phyloP scores from a whole-genome alignment of 1,140 invertebrate species.

The Nomia melanderi region DNA sequence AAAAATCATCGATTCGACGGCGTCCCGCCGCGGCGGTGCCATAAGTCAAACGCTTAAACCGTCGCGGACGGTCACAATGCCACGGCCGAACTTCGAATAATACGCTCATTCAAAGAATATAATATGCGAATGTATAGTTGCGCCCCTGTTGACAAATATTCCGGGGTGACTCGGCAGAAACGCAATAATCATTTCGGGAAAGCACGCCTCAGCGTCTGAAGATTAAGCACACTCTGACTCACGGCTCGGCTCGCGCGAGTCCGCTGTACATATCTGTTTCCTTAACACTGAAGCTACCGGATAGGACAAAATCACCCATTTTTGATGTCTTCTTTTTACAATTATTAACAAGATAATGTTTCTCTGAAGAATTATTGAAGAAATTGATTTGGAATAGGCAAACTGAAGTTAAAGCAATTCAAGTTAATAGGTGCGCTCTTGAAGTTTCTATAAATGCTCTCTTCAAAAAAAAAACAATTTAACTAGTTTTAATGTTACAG shows the following conservation, averaged over 20 bases:
- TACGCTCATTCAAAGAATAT: neutral
- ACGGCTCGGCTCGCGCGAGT: neutral
- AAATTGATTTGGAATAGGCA: too few relatives aligned
- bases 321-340: too few relatives aligned
- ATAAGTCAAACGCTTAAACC: conserved; percentile 49
- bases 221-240: neutral
- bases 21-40: conserved; percentile 22
- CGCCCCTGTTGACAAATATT: conserved; percentile 34
- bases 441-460: too few relatives aligned
- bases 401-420: too few relatives aligned
- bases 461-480: too few relatives aligned
- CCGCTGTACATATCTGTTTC: neutral
- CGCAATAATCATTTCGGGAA: conserved; percentile 34
- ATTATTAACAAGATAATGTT: too few relatives aligned
- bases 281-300: too few relatives aligned
- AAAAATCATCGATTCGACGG: conserved; percentile 39
- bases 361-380: too few relatives aligned
- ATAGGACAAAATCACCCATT: too few relatives aligned
- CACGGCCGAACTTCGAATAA: conserved; percentile 32
- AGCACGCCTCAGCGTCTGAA: neutral
- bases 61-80: conserved; percentile 35
- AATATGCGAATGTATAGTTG: neutral
- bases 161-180: neutral
- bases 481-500: too few relatives aligned
- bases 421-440: too few relatives aligned